Conservation (phyloP, 2,113 vertebrate species). For the Cryptomyrus ogoouensis region DNA sequence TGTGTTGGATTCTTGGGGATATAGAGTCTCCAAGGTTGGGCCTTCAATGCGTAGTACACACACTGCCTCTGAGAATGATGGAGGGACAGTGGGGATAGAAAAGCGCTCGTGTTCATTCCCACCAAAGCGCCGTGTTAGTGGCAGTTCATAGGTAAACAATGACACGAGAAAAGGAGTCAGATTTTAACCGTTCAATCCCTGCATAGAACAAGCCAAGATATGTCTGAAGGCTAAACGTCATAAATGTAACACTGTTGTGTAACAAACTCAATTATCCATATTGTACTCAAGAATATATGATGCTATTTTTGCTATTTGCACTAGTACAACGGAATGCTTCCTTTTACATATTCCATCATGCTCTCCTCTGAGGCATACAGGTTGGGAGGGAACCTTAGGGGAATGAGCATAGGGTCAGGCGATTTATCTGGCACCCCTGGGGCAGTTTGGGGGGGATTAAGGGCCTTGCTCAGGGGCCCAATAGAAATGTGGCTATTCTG, state of each 20-base stretch:
- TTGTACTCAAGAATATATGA: not conserved
- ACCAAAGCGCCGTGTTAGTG: not conserved
- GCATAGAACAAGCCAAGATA: not conserved
- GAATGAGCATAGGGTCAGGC: not conserved
- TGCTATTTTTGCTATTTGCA: not conserved
- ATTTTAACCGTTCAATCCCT: not conserved
- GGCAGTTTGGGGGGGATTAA: not conserved
- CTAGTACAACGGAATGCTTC: not conserved
- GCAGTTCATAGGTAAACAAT: not conserved
- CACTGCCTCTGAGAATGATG: slow-evolving; percentile 71
- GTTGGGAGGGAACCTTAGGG: not conserved
- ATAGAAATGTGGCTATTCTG: not conserved
- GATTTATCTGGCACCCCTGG: not conserved
- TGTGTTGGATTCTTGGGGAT: slow-evolving; percentile 86
- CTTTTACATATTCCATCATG: not conserved
- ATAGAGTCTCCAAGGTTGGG: slow-evolving; percentile 80
- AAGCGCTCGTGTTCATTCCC: not conserved
- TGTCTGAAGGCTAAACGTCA: not conserved
- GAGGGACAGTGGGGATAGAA: not conserved
- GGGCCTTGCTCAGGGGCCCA: not conserved
- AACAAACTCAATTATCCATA: not conserved
- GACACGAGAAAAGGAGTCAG: not conserved
- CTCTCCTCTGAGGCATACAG: not conserved
- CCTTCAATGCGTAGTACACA: slow-evolving; percentile 84
- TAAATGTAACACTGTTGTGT: not conserved